Evolutionary conservation across 2,888 invertebrate species (phyloP), one percentile per base, ranked within the genome.

Genomic region (Bhutanitis thaidina): DNA sequence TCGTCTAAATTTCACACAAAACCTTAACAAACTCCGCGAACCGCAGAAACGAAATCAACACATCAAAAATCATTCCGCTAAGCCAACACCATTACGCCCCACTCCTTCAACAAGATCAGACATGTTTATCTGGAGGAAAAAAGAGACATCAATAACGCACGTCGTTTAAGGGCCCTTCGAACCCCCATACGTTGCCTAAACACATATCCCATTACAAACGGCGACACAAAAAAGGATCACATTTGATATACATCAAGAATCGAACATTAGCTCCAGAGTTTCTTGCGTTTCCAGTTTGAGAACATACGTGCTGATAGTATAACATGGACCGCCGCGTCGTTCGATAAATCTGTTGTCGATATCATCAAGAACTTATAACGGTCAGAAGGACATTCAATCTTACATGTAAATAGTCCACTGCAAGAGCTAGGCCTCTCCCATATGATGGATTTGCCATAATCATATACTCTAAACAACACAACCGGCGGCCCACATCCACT

Each of bases 181-280:
- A 56, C 58, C 65, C n/a, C 59, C 63, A 52, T 52, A 56, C 58
- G 57, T 46, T 32, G 54, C 46, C 64, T 62, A 65, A 66, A 60
- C 67, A 63, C 62, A 62, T 65, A 64, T 59, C 65, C 68, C 74
- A 73, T 74, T 70, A 73, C 72, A 65, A 61, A 62, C 60, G 56
- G 53, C 56, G 59, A 57, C 56, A 65, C 62, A 66, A 69, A 72
- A 61, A 71, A 72, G 80, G 78, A 83, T 80, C 82, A 72, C 81
- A 80, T 84, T 79, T 75, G 81, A 78, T 82, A 77, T 73, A 81
- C 80, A 81, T 86, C 84, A 83, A 73, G 80, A 80, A 87, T 86
- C 83, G 84, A 84, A 82, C 80, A 77, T 80, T 81, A 82, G 80
- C 66, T 70, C 55, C 57, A 57, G 64, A 62, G 64, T 65, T 64